phyloP scores from a whole-genome alignment of 2,888 invertebrate species.

The Onchidella celtica region DNA sequence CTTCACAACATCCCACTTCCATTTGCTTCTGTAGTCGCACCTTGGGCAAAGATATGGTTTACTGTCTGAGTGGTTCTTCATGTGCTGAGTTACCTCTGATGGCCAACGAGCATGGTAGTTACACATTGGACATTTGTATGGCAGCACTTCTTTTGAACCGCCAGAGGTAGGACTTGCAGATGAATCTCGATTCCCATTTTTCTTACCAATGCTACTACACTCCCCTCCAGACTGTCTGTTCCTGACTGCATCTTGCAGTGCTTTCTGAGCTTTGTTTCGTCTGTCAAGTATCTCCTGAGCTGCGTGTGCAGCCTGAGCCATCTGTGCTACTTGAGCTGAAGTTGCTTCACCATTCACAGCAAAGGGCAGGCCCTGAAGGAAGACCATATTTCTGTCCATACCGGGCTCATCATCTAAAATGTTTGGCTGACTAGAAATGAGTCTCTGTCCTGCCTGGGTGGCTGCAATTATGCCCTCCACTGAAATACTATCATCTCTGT shows the following conservation, averaged over 20 bases:
- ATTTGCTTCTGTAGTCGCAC: slow-evolving; percentile 79
- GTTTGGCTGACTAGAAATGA: slow-evolving; percentile 52
- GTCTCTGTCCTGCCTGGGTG: slow-evolving; percentile 50
- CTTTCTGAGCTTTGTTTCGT: slow-evolving; percentile 30
- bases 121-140: slow-evolving; percentile 78
- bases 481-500: slow-evolving; percentile 47
- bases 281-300: slow-evolving; percentile 41
- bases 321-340: slow-evolving; percentile 5
- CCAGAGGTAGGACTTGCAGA: too few relatives aligned
- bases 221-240: slow-evolving; percentile 2
- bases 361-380: slow-evolving; percentile 3
- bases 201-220: background rate
- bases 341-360: background rate
- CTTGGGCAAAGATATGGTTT: slow-evolving; percentile 79
- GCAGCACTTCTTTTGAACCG: slow-evolving; percentile 59
- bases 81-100: slow-evolving; percentile 80
- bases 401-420: slow-evolving; percentile 50
- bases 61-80: slow-evolving; percentile 80
- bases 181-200: too few relatives aligned
- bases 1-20: slow-evolving; percentile 81
- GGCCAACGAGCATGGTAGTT: slow-evolving; percentile 80
- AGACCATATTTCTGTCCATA: slow-evolving; percentile 24
- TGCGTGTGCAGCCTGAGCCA: slow-evolving; percentile 31
- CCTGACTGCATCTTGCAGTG: slow-evolving; percentile 29
- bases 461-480: slow-evolving; percentile 53